Conservation (phyloP, 2,888 invertebrate species). For the Hedychridium roseum region DNA sequence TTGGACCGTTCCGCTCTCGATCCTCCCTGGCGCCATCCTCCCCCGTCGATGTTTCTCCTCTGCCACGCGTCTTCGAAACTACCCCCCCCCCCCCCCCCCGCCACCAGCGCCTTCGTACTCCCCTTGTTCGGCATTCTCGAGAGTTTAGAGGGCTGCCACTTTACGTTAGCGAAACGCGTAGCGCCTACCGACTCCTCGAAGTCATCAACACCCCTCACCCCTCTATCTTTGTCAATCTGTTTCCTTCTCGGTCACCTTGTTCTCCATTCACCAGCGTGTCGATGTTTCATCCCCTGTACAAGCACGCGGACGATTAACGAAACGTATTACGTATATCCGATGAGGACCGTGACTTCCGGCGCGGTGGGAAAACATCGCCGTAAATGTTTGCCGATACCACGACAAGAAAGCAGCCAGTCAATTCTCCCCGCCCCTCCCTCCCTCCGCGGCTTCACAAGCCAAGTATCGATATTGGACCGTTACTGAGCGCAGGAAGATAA, state of each 20-base stretch:
- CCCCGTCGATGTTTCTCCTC: slow-evolving; percentile 2
- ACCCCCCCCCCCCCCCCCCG: slow-evolving; percentile 4
- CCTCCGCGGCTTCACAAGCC: too few relatives aligned
- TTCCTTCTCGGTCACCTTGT: too few relatives aligned
- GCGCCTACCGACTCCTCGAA: slow-evolving; percentile 14
- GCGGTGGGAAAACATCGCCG: slow-evolving; percentile 25
- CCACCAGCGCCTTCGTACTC: too few relatives aligned
- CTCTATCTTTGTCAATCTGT: slow-evolving; percentile 5
- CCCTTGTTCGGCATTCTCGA: slow-evolving; percentile 32
- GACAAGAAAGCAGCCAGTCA: too few relatives aligned
- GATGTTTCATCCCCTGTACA: too few relatives aligned
- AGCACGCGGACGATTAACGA: too few relatives aligned
- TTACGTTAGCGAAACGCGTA: slow-evolving; percentile 32
- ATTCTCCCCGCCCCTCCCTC: too few relatives aligned
- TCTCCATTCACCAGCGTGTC: too few relatives aligned
- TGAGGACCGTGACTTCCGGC: too few relatives aligned
- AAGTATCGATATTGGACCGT: slow-evolving; percentile 25
- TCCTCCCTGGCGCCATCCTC: not conserved
- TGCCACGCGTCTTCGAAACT: not conserved
- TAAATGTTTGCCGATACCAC: slow-evolving; percentile 24
- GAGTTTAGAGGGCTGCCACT: slow-evolving; percentile 41
- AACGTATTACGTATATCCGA: too few relatives aligned
- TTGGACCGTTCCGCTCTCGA: slow-evolving; percentile 2
- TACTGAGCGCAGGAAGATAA: slow-evolving; percentile 26
- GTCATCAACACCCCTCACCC: slow-evolving; percentile 1